phyloP scores from a whole-genome alignment of 2,113 vertebrate species.

The Tachysurus vachellii region DNA sequence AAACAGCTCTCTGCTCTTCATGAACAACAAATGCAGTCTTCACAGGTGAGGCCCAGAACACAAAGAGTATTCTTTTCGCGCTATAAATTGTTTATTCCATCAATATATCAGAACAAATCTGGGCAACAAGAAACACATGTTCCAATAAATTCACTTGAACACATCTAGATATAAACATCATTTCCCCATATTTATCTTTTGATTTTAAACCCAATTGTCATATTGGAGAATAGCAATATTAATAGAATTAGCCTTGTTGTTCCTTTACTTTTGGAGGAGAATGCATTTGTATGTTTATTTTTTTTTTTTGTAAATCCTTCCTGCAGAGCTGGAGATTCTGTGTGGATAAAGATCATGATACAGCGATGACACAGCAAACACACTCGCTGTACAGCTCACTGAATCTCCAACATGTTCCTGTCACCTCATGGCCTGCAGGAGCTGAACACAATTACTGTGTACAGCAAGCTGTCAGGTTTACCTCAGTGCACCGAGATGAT shows the following conservation, averaged over 20 bases:
- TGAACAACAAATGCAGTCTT: neutral
- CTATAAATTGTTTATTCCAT: neutral
- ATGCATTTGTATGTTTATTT: neutral
- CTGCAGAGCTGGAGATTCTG: conserved; percentile 22
- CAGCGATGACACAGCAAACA: conserved; percentile 8
- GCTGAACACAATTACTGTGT: conserved; percentile 23
- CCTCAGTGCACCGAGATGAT: conserved; percentile 27
- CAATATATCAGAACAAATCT: neutral
- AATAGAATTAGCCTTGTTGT: neutral
- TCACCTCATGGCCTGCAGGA: conserved; percentile 30
- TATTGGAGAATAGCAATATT: neutral
- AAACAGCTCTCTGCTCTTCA: neutral
- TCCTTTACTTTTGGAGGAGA: neutral
- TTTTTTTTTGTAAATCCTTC: conserved; percentile 8
- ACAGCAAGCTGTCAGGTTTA: conserved; percentile 9
- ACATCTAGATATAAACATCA: neutral
- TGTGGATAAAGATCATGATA: conserved; percentile 26
- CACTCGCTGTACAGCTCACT: conserved; percentile 4
- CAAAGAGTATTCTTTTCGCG: neutral
- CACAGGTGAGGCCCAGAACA: no score
- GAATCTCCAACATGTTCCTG: conserved; percentile 30
- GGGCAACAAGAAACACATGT: no score
- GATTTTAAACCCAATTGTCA: neutral
- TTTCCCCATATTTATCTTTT: neutral
- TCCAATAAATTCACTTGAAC: neutral